Evolutionary conservation across 2,888 invertebrate genomes (phyloP).

Genomic region (Acholoe squamosa): DNA sequence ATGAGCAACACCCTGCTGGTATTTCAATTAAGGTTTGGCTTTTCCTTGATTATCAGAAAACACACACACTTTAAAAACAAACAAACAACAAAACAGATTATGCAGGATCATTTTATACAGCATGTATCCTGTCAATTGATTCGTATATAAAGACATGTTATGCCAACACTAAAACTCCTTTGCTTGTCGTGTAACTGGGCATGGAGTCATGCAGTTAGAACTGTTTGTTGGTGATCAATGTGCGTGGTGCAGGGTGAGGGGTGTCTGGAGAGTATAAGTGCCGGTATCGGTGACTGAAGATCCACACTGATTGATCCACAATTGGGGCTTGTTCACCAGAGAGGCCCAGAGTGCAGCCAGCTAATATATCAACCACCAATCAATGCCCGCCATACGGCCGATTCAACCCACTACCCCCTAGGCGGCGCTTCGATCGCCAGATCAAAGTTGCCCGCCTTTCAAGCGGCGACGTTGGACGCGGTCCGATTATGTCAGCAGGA

Average conservation of each 20-base stretch:
- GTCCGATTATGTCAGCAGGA: neutral
- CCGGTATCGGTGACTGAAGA: conserved; percentile 49
- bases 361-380: conserved; percentile 48
- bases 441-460: conserved; percentile 48
- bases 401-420: neutral
- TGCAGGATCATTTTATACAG: too few relatives aligned
- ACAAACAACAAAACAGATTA: too few relatives aligned
- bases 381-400: conserved; percentile 18
- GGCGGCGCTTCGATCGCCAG: conserved; percentile 50
- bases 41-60: too few relatives aligned
- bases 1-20: too few relatives aligned
- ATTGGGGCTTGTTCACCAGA: conserved; percentile 31
- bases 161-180: too few relatives aligned
- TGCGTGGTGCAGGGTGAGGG: neutral
- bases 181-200: too few relatives aligned
- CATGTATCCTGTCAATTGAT: too few relatives aligned
- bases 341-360: conserved; percentile 43
- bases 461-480: neutral
- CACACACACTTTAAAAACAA: too few relatives aligned
- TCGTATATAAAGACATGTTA: too few relatives aligned
- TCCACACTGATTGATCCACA: conserved; percentile 11
- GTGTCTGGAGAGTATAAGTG: neutral
- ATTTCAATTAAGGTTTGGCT: too few relatives aligned
- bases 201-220: too few relatives aligned
- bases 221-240: neutral